These are phyloP conservation scores for Pycnonotus jocosus DNA, from an alignment of 2,113 vertebrate genomes.

Conservation along the genomic window DNA sequence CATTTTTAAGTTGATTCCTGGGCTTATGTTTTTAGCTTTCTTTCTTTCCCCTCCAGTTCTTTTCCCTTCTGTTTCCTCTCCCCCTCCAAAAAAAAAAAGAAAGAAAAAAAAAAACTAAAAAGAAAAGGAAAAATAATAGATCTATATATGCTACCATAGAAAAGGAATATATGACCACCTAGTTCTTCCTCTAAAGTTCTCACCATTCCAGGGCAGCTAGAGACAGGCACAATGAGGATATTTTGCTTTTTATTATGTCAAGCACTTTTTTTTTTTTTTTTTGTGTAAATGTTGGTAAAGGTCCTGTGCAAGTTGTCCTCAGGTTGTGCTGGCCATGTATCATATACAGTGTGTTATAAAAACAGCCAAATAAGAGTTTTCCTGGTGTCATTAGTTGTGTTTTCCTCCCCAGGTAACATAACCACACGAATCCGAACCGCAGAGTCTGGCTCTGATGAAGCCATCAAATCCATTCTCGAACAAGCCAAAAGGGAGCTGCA, in stretches of 20 bases:
- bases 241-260: background rate
- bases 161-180: background rate
- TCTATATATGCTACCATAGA: background rate
- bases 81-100: background rate
- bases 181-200: background rate
- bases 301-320: background rate
- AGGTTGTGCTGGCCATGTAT: background rate
- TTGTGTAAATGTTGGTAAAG: background rate
- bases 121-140: background rate
- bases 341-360: background rate
- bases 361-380: background rate
- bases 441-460: conserved; percentile 90
- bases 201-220: background rate
- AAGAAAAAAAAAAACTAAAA: background rate
- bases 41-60: background rate
- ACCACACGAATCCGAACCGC: conserved; percentile 88
- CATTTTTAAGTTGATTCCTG: background rate
- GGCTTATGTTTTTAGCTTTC: background rate
- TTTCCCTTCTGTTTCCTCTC: background rate
- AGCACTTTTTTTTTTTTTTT: background rate
- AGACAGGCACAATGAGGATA: background rate
- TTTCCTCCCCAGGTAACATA: conserved; percentile 84
- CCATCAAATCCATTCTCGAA: conserved; percentile 95
- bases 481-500: conserved; percentile 95
- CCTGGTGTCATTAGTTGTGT: conserved; percentile 26